phyloP scores from a whole-genome alignment of 2,888 invertebrate species.

The Oligia strigilis region DNA sequence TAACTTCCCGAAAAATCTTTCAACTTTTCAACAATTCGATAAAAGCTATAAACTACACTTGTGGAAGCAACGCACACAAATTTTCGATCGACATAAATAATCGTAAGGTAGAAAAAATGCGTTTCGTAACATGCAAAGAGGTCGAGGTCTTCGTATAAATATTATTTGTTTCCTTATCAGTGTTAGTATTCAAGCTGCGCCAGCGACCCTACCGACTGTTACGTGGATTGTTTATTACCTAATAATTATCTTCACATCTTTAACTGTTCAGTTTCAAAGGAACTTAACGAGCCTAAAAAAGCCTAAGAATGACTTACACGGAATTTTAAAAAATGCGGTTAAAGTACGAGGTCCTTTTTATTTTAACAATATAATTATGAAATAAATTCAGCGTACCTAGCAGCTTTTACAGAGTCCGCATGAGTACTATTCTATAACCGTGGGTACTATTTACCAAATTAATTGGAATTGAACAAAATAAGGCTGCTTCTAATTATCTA shows the following conservation, averaged over 20 bases:
- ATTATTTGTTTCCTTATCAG: constrained; percentile 83
- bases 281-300: neutral
- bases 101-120: constrained; percentile 50
- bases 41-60: neutral
- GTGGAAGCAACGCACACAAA: neutral
- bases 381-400: neutral
- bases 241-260: constrained; percentile 76
- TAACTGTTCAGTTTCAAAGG: constrained; percentile 2
- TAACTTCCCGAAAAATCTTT: neutral
- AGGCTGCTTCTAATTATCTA: neutral
- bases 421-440: too few species aligned
- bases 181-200: constrained; percentile 80
- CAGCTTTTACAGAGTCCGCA: too few species aligned
- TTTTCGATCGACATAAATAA: constrained; percentile 32
- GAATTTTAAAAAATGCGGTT: neutral
- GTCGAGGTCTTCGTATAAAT: constrained; percentile 82
- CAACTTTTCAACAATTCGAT: neutral
- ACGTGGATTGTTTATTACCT: constrained; percentile 85
- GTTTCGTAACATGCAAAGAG: constrained; percentile 85
- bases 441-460: neutral
- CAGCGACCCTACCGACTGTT: constrained; percentile 80
- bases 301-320: neutral
- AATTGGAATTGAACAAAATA: neutral
- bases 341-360: neutral
- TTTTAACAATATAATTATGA: neutral